Base-by-base conservation (phyloP, 2,797 vertebrate genomes). In the Phataginus tetradactyla region DNA sequence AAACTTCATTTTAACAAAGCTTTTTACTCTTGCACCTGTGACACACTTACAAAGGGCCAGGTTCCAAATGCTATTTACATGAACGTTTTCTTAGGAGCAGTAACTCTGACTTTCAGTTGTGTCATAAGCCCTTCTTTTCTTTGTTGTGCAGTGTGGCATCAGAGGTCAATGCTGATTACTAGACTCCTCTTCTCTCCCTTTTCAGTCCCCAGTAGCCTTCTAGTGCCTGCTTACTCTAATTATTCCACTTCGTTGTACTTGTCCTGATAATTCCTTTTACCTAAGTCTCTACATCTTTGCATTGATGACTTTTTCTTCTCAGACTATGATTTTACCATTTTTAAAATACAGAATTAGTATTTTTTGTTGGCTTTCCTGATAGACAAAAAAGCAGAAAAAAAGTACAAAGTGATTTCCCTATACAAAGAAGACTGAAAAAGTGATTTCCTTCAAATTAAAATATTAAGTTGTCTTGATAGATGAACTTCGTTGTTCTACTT, bases 171-270 rank as follows among this genome's bases (percentile, higher is more conserved):
- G 13, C 25, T 4, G 13, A 29, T 34, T 42, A 55, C 34, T 29
- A 90, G 69, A 12, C 12, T 55, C 39, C n/a, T 37, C 61, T 71
- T 53, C 64, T 53, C n/a, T 61, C 49, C 53, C 21, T 3, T 29
- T 63, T 61, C 17, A 21, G 29, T 20, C 20, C 32, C 84, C 75
- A n/a, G 84, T 14, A 87, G 61, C 79, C 95, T 92, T 66, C 94
- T 90, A 94, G 95, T 87, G 86, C 49, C 77, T 78, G 75, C 34
- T 93, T 85, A 86, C 45, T 68, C 59, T 75, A 84, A 83, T 93
- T 80, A 94, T 55, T 86, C 80, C 66, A 69, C 71, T 87, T 39
- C 55, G 84, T 63, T 12, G 5, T 42, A 39, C 39, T 72, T 45
- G 59, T 42, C 61, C 29, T 72, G 64, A 64, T 97, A 93, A 96